Percentiles rank a stretch among this genome's conserved stretches.
Conservation (phyloP, 2,113 vertebrate genomes). For the Myotis yumanensis region DNA sequence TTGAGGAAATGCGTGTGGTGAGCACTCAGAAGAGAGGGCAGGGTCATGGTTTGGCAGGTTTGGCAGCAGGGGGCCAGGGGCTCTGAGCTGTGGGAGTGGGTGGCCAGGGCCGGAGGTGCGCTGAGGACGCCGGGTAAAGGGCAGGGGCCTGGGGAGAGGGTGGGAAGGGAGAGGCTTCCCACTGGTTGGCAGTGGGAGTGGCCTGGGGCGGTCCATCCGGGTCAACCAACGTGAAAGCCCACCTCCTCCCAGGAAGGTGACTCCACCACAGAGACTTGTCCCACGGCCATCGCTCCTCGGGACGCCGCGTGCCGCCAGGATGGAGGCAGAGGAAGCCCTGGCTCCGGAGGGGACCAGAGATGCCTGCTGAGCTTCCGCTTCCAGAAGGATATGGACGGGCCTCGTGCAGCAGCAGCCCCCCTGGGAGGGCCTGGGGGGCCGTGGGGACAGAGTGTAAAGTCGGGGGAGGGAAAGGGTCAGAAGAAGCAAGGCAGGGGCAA, state of each 20-base stretch:
- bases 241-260: not conserved
- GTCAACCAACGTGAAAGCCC: not conserved
- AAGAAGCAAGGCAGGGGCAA: not conserved
- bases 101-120: fast-evolving
- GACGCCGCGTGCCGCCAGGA: not conserved
- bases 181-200: not conserved
- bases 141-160: not conserved
- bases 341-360: not conserved
- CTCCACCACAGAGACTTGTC: not conserved
- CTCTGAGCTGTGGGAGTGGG: not conserved
- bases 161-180: not conserved
- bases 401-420: too few species aligned
- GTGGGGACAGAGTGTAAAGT: not conserved
- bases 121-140: not conserved
- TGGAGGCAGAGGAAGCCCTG: not conserved
- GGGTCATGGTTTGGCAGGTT: not conserved
- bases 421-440: fast-evolving
- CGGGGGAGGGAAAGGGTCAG: too few species aligned
- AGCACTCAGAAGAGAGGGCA: not conserved
- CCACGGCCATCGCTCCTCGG: not conserved
- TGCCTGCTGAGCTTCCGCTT: not conserved
- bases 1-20: not conserved
- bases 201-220: not conserved
- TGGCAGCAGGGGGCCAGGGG: too few species aligned
- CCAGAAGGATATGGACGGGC: not conserved